phyloP scores from a whole-genome alignment of 35 echinoderm and acorn worm species.

The Apostichopus japonicus region DNA sequence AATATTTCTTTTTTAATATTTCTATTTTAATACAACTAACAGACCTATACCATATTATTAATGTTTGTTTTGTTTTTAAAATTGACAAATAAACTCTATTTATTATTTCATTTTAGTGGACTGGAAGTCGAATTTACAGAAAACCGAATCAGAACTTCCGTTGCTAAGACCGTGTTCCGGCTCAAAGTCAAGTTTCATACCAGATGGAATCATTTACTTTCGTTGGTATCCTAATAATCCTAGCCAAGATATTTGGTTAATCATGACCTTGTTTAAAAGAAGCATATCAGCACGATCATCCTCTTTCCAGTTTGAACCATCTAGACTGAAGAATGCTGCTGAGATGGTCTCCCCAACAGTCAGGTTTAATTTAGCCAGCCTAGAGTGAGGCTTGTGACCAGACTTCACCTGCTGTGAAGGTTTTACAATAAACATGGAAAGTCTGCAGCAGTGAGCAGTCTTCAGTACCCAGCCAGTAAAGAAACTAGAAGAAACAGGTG shows the following conservation, averaged over 20 bases:
- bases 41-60: no score
- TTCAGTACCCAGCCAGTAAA: background rate
- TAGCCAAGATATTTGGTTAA: background rate
- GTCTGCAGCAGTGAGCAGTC: no score
- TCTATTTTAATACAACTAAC: no score
- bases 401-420: background rate
- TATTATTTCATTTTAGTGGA: no score
- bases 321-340: background rate
- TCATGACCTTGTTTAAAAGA: background rate
- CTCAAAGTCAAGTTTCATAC: background rate
- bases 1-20: no score
- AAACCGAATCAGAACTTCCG: no score
- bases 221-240: background rate
- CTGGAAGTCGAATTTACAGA: no score
- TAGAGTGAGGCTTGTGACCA: background rate
- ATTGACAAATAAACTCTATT: no score
- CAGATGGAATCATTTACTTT: conserved; percentile 2
- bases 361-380: background rate
- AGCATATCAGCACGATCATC: background rate
- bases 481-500: background rate
- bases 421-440: background rate
- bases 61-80: no score
- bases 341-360: background rate
- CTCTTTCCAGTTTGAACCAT: background rate
- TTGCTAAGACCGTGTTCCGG: no score